Base-by-base conservation (phyloP, 2,888 invertebrate species). In the Colostygia pectinataria region DNA sequence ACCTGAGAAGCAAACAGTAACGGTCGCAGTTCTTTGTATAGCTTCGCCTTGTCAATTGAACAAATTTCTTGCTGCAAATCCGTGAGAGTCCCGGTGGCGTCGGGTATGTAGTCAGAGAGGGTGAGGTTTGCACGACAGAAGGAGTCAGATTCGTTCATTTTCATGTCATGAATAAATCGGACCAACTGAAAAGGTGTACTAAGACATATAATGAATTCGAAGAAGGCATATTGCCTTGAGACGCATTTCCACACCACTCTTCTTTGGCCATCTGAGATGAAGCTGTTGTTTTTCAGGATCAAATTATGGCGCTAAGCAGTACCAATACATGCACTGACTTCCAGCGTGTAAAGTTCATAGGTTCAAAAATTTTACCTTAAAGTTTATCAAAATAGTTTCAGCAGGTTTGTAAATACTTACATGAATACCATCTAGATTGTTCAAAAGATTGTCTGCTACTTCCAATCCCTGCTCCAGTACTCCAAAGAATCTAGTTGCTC, bases 1-100 rank as follows among this genome's bases (percentile, higher is more conserved):
- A 90, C 91, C 71, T 89, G 88, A 7, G 84, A 79, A 15, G 83
- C 86, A 15, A 81, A 77, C 53, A 77, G 38, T 13, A 91, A 40
- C 0, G 84, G 79, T 1, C 84, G 83, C 38, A 91, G 55, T 43
- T 90, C 89, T 2, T 44, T 64, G 25, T 69, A 76, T 1, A 88
- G 53, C 0, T 69, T 67, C 0, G 63, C 53, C 1, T 57, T 57
- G 0, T 83, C 70, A 0, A 47, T 49, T 0, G 55, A 33, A 45
- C 91, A 91, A 0, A 81, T 46, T 39, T 78, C 74, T 0, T 55
- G 53, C 52, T 82, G 79, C 13, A 89, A 41, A 0, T 61, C 59
- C 0, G 80, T 57, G 20, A 89, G 60, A 3, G 69, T 43, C 0
- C 77, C 80, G 0, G 77, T 78, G 0, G 55, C 38, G 57, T 90